Evolutionary conservation across 2,797 vertebrate genomes (phyloP), one percentile per base, ranked within the genome.

Genomic region (Anolis apletophallus): DNA sequence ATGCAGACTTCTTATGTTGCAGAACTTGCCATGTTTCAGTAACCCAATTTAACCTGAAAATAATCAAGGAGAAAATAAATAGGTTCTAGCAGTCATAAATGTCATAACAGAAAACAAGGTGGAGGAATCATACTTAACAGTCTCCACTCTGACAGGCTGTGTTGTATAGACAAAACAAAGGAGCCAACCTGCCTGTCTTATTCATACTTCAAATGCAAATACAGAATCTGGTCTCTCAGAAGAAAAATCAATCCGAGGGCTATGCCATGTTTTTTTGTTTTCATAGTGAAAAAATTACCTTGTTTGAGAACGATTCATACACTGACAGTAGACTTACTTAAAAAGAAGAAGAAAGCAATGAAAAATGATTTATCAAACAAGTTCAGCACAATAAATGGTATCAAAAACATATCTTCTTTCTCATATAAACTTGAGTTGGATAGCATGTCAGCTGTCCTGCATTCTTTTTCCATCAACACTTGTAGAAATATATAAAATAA

Each of bases 61-160:
- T 91, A 92, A 94, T 91, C 89, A 94, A 78, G 90, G 90, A 92
- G 73, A 78, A 68, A 36, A 54, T 89, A 92, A 80, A 46, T 91
- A 91, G 91, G 84, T 92, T 85, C 87, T 92, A 94, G 92, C 90
- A 88, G 54, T 80, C 29, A 79, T 90, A 90, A 94, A 92, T 88
- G 72, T 88, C 76, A 57, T 64, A 90, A 88, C 83, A 78, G 86
- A 68, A 89, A 9, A 78, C 64, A n/a, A 57, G 14, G 17, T 16
- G n/a, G 40, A 36, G 90, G 90, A 74, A 9, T 52, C 16, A 88
- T 75, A 67, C 85, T 89, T 84, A 23, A 72, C 34, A 84, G 21
- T 88, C 14, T 85, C 59, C 21, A 72, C 57, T 91, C 68, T 91
- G 88, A 88, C 12, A 85, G 36, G 84, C 87, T 85, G 83, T 72